These are phyloP conservation scores for Tadarida brasiliensis DNA, from an alignment of 2,797 vertebrate species.

Conservation along the genomic window DNA sequence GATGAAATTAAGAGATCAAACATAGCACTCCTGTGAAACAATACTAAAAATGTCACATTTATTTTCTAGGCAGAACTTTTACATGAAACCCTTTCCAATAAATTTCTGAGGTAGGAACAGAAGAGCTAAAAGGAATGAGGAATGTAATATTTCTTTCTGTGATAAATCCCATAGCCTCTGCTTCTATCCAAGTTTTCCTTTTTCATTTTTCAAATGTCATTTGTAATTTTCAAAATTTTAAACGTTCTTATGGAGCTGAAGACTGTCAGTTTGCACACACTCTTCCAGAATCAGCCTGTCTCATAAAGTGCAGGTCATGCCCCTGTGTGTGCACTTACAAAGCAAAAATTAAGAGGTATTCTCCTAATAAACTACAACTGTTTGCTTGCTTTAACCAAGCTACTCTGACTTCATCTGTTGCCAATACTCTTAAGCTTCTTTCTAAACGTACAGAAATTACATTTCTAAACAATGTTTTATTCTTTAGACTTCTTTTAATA, in stretches of 20 bases:
- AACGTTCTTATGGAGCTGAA: neutral
- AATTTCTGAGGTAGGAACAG: neutral
- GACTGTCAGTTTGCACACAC: neutral
- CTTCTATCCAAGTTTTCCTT: neutral
- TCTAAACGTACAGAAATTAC: constrained; percentile 1
- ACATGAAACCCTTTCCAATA: constrained; percentile 19
- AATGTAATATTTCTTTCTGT: neutral
- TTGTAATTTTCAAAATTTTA: neutral
- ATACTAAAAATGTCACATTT: constrained; percentile 9
- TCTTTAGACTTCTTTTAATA: neutral
- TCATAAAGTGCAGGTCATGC: neutral
- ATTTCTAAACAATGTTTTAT: constrained; percentile 7
- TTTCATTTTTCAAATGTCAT: neutral
- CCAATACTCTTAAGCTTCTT: constrained; percentile 24
- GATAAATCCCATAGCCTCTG: neutral
- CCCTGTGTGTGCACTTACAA: neutral
- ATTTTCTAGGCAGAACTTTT: constrained; percentile 4
- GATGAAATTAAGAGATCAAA: neutral
- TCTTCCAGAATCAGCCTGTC: neutral
- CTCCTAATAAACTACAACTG: constrained; percentile 24
- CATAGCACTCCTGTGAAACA: neutral
- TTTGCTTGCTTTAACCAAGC: neutral
- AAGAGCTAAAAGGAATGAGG: neutral
- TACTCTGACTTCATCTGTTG: constrained; percentile 39
- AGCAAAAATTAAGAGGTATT: neutral